phyloP scores from a whole-genome alignment of 2,113 vertebrate genomes.

The Saguinus midas region DNA sequence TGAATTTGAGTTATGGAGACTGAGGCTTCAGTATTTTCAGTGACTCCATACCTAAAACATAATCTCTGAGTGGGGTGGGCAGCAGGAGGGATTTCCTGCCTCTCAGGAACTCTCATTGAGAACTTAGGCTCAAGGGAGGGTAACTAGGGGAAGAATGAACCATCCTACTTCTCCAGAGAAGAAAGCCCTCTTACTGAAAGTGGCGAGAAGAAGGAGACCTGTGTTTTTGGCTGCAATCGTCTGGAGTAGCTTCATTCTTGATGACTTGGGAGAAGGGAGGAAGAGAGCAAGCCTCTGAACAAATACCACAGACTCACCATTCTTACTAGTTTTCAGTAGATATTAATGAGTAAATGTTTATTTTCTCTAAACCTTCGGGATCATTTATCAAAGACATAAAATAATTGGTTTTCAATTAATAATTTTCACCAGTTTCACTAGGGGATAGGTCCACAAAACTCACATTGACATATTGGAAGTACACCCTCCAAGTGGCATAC shows the following conservation, averaged over 20 bases:
- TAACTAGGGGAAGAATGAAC: not conserved
- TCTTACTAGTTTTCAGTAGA: not conserved
- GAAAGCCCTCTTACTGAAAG: not conserved
- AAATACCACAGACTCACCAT: not conserved
- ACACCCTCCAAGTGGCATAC: not conserved
- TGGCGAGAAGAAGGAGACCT: not conserved
- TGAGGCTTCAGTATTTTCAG: not conserved
- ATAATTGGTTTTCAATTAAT: not conserved
- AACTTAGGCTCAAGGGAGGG: not conserved
- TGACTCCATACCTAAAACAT: not conserved
- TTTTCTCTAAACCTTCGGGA: not conserved
- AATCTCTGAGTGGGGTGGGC: not conserved
- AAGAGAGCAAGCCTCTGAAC: not conserved
- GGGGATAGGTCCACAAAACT: not conserved
- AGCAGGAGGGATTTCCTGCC: not conserved
- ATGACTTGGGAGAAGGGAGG: not conserved
- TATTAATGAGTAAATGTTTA: not conserved
- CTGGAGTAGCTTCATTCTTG: not conserved
- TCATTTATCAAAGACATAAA: not conserved
- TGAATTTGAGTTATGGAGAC: not conserved
- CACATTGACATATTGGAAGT: not conserved
- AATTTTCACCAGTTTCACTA: not conserved
- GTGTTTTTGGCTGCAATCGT: not conserved
- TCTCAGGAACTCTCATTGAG: not conserved
- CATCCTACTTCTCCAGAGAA: not conserved